phyloP scores from a whole-genome alignment of 2,797 vertebrate genomes.

The Mycteria americana region DNA sequence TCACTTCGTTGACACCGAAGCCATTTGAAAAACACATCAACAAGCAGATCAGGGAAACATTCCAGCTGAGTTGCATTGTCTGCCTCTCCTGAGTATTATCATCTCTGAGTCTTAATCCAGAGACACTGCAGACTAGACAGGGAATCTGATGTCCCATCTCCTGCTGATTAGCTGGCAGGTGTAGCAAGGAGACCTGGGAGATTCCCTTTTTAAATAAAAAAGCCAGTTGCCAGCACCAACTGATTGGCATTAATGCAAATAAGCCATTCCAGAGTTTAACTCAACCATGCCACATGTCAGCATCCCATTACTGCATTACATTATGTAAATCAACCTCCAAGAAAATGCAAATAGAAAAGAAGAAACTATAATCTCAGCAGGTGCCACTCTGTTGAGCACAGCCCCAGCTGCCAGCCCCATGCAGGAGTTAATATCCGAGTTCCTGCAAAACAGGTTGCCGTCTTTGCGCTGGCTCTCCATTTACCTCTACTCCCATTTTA shows the following conservation, averaged over 20 bases:
- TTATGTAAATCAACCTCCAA: conserved; percentile 12
- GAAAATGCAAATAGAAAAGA: not conserved
- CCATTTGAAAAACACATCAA: not conserved
- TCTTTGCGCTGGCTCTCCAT: not conserved
- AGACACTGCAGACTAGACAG: not conserved
- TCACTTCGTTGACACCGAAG: not conserved
- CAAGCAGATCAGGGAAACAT: not conserved
- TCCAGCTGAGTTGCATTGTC: not conserved
- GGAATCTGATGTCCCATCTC: not conserved
- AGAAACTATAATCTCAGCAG: not conserved
- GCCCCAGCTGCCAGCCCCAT: not conserved
- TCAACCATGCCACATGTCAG: not conserved
- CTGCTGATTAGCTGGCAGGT: not conserved
- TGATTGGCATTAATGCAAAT: not conserved
- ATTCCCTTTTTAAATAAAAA: not conserved
- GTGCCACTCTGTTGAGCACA: not conserved
- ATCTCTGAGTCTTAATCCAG: not conserved
- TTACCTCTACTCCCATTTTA: not conserved
- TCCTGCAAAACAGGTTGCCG: not conserved
- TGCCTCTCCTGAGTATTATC: not conserved
- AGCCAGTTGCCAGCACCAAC: not conserved
- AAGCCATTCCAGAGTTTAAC: not conserved
- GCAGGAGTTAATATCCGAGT: not conserved
- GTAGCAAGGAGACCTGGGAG: not conserved
- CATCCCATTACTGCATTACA: not conserved